phyloP scores from a whole-genome alignment of 2,113 vertebrate species.

The Casuarius casuarius region DNA sequence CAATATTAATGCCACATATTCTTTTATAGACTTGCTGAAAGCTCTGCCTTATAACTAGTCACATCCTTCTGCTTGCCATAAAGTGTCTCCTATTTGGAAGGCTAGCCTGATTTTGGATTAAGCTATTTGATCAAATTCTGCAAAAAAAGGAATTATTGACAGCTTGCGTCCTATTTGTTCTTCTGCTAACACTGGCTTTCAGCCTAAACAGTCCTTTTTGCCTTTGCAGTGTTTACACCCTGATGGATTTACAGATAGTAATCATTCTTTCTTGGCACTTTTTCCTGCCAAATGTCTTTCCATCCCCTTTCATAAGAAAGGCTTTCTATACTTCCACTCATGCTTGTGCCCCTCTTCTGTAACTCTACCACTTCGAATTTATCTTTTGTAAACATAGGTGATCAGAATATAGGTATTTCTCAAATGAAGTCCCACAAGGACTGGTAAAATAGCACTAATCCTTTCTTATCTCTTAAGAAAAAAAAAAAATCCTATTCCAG shows the following conservation, averaged over 20 bases:
- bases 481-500: not conserved
- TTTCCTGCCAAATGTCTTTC: conserved; percentile 20
- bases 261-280: conserved; percentile 5
- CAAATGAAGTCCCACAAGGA: not conserved
- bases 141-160: not conserved
- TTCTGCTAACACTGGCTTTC: not conserved
- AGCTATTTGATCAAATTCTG: not conserved
- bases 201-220: not conserved
- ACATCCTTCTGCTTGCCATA: not conserved
- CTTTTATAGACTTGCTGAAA: not conserved
- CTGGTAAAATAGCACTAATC: not conserved
- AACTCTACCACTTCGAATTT: not conserved
- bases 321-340: conserved; percentile 19
- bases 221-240: not conserved
- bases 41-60: not conserved
- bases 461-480: not conserved
- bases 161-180: not conserved
- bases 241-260: conserved; percentile 12
- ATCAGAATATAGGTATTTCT: not conserved
- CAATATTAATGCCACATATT: not conserved
- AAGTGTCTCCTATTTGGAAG: not conserved
- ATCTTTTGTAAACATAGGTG: not conserved
- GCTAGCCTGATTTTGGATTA: not conserved
- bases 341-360: not conserved
- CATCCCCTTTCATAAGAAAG: not conserved